Evolutionary conservation across 2,113 vertebrate genomes (phyloP).

Genomic region (Nesogale talazaci): DNA sequence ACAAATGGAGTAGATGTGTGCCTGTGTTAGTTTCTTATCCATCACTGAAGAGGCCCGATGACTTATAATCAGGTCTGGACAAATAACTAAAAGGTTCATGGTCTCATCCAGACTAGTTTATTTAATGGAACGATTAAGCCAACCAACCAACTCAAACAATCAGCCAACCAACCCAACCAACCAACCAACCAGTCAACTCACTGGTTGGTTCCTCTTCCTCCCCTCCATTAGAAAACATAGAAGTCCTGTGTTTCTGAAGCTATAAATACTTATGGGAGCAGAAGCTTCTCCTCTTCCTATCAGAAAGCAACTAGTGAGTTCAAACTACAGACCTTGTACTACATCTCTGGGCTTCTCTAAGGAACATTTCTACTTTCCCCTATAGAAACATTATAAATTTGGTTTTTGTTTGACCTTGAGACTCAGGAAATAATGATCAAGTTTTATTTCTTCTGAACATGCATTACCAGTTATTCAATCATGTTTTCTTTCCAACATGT

Average conservation of each 20-base stretch:
- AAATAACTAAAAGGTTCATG: background rate
- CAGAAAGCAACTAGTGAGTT: too few relatives aligned
- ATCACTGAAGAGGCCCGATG: background rate
- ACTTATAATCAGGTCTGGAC: background rate
- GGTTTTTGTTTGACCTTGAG: too few relatives aligned
- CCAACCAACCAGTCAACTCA: too few relatives aligned
- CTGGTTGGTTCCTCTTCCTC: too few relatives aligned
- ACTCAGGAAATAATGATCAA: background rate
- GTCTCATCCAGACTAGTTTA: background rate
- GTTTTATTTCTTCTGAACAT: constrained; percentile 43
- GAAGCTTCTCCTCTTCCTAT: too few relatives aligned
- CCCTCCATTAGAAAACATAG: too few relatives aligned
- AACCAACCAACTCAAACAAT: too few relatives aligned
- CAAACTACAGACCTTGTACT: too few relatives aligned
- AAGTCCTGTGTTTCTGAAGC: too few relatives aligned
- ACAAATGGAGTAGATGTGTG: background rate
- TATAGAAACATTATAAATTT: background rate
- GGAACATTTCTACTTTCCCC: background rate
- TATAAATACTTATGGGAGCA: too few relatives aligned
- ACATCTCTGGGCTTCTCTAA: background rate
- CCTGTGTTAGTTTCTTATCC: background rate
- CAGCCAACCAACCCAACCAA: too few relatives aligned
- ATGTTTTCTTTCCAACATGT: background rate
- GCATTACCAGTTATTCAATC: background rate
- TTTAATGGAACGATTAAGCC: background rate